Conservation (phyloP, 2,113 vertebrate species). For the Buteo buteo region DNA sequence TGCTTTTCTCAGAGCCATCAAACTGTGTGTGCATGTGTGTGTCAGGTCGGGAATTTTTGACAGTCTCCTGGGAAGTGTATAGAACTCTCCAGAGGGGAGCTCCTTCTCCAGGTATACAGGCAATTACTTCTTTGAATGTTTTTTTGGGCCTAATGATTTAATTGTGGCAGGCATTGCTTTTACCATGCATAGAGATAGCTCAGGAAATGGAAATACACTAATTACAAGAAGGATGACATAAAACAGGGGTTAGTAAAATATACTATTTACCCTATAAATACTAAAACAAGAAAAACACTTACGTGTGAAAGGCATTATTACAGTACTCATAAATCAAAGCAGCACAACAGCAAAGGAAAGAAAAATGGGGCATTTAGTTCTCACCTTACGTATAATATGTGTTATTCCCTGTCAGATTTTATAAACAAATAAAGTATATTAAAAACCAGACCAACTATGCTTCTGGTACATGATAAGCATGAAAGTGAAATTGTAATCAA, state of each 20-base stretch:
- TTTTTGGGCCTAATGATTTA: not conserved
- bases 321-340: not conserved
- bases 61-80: not conserved
- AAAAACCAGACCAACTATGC: not conserved
- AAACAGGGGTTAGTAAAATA: not conserved
- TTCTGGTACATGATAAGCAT: not conserved
- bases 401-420: not conserved
- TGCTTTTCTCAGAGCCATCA: not conserved
- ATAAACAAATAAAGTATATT: not conserved
- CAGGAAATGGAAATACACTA: not conserved
- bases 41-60: not conserved
- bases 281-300: not conserved
- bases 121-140: not conserved
- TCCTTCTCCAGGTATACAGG: not conserved
- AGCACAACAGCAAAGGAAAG: not conserved
- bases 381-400: not conserved
- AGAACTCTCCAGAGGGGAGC: not conserved
- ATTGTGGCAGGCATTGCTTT: not conserved
- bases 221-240: not conserved
- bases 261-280: not conserved
- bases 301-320: not conserved
- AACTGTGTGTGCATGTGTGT: rapidly evolving
- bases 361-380: not conserved
- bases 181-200: not conserved
- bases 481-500: not conserved